Percentiles rank a stretch among this genome's conserved stretches.
These are phyloP conservation scores for Galerucella nymphaeae DNA, from an alignment of 2,888 invertebrate species.

Conservation along the genomic window DNA sequence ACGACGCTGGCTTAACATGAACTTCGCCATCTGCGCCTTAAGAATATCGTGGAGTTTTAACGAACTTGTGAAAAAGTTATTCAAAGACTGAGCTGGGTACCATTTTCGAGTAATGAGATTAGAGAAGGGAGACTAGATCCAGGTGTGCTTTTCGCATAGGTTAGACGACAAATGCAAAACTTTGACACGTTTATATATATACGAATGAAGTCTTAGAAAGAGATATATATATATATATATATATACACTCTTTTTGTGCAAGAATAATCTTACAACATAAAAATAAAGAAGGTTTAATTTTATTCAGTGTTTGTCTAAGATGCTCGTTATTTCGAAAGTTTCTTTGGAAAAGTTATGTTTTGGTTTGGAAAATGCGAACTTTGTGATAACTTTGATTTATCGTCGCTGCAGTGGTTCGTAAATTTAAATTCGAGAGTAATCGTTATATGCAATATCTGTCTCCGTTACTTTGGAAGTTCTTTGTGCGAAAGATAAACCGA, in stretches of 20 bases:
- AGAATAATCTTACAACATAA: background rate
- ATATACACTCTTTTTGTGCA: background rate
- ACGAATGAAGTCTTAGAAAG: slow-evolving; percentile 31
- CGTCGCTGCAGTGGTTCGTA: background rate
- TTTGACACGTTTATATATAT: slow-evolving; percentile 23
- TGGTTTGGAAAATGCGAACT: background rate
- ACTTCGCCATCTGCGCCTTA: slow-evolving; percentile 48
- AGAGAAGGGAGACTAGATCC: slow-evolving; percentile 49
- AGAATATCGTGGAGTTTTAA: slow-evolving; percentile 54
- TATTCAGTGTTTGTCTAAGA: background rate
- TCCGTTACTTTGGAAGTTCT: background rate
- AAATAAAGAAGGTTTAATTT: background rate
- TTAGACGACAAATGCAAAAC: slow-evolving; percentile 34
- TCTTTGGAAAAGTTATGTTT: background rate
- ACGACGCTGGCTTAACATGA: slow-evolving; percentile 25
- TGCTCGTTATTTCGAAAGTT: background rate
- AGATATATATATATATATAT: background rate
- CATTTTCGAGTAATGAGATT: slow-evolving; percentile 48
- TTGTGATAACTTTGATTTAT: background rate
- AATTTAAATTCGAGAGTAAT: background rate
- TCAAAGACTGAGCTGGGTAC: slow-evolving; percentile 51
- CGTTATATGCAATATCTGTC: background rate
- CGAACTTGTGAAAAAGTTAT: slow-evolving; percentile 58
- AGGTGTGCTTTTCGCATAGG: slow-evolving; percentile 53
- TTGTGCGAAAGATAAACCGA: too few relatives aligned